phyloP scores from a whole-genome alignment of 2,113 vertebrate species.

The Ctenomys sociabilis region DNA sequence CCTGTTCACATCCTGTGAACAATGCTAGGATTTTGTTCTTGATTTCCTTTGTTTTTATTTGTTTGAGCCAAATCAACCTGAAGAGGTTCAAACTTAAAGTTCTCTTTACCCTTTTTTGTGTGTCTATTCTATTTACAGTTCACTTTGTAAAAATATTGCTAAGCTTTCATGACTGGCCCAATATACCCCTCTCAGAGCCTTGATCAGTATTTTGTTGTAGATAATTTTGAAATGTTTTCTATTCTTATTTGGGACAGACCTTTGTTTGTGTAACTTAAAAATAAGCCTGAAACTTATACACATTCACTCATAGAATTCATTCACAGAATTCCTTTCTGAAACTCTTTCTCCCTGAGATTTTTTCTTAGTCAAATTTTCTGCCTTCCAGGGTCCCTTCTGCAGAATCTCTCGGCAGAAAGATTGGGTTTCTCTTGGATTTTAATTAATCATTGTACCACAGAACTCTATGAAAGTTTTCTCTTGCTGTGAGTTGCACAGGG shows the following conservation, averaged over 20 bases:
- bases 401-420: not conserved
- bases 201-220: not conserved
- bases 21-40: not conserved
- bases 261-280: not conserved
- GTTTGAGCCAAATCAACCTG: not conserved
- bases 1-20: not conserved
- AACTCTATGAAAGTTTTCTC: not conserved
- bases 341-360: constrained; percentile 11
- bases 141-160: not conserved
- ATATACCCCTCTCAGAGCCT: not conserved
- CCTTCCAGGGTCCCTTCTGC: not conserved
- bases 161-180: not conserved
- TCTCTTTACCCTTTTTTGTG: not conserved
- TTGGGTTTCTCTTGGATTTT: not conserved
- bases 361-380: not conserved
- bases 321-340: not conserved
- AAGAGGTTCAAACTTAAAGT: constrained; percentile 12
- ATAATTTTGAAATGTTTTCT: not conserved
- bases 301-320: not conserved
- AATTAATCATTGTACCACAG: not conserved
- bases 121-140: not conserved
- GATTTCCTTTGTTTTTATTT: not conserved
- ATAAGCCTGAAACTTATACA: not conserved
- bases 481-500: not conserved
- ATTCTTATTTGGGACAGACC: not conserved